phyloP scores from a whole-genome alignment of 2,113 vertebrate genomes.

The Eudyptes chrysolophus region DNA sequence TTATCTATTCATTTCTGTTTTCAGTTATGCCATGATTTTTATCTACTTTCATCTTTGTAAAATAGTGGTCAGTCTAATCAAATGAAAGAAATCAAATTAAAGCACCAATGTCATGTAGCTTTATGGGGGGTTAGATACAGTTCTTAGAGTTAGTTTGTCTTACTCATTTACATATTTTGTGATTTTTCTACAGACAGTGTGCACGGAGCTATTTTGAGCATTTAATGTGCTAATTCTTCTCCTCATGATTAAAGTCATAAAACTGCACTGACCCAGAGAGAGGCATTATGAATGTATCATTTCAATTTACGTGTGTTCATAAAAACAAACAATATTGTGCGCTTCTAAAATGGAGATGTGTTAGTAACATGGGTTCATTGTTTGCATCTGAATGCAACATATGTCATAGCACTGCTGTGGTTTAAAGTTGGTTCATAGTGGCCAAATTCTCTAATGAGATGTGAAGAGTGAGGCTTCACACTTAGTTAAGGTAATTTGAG shows the following conservation, averaged over 20 bases:
- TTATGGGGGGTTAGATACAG: not conserved
- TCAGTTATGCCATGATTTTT: not conserved
- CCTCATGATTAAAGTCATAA: constrained; percentile 17
- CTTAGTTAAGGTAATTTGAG: not conserved
- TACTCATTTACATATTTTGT: not conserved
- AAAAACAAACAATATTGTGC: not conserved
- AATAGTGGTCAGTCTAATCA: not conserved
- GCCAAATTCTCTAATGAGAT: not conserved
- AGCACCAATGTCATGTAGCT: not conserved
- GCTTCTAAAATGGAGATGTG: not conserved
- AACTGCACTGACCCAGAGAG: constrained; percentile 20
- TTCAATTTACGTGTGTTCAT: constrained; percentile 15
- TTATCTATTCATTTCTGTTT: not conserved
- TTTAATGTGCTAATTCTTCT: constrained; percentile 20
- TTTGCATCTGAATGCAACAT: not conserved
- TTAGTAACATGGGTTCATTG: not conserved
- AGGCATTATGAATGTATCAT: constrained; percentile 16
- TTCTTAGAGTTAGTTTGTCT: not conserved
- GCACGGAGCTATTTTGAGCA: not conserved
- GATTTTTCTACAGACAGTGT: constrained; percentile 4
- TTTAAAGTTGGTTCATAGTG: not conserved
- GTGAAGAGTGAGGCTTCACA: not conserved
- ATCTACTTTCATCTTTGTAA: not conserved
- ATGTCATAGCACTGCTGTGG: not conserved
- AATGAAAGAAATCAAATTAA: constrained; percentile 2